phyloP scores from a whole-genome alignment of 2,888 invertebrate species.

The Aphidius colemani region DNA sequence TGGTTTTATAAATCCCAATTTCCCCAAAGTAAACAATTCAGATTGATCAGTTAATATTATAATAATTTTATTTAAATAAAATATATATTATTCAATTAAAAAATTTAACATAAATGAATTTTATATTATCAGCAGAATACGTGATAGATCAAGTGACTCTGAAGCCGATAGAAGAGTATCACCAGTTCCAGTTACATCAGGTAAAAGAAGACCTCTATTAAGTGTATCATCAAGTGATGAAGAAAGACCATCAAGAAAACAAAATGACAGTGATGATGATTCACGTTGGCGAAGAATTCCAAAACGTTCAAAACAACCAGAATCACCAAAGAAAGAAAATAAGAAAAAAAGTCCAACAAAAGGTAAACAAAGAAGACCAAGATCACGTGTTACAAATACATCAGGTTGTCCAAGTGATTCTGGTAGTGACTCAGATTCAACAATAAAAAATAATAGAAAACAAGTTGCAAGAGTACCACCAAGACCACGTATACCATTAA shows the following conservation, averaged over 20 bases:
- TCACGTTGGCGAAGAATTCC: constrained; percentile 46
- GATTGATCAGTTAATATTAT: too few species aligned
- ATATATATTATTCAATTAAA: background rate
- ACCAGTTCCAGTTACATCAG: constrained; percentile 32
- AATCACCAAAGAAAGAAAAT: constrained; percentile 51
- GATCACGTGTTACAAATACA: constrained; percentile 48
- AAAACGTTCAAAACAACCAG: constrained; percentile 48
- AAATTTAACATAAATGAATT: too few species aligned
- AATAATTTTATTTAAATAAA: too few species aligned
- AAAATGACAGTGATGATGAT: constrained; percentile 46
- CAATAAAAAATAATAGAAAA: constrained; percentile 46
- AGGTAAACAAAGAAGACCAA: constrained; percentile 54
- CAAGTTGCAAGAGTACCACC: constrained; percentile 48
- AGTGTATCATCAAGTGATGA: constrained; percentile 52
- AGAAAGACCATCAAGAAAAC: constrained; percentile 39
- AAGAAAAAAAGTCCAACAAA: constrained; percentile 55
- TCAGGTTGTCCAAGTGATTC: constrained; percentile 50
- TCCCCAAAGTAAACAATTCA: too few species aligned
- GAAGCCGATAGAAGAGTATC: constrained; percentile 48
- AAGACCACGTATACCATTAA: constrained; percentile 50
- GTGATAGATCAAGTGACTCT: constrained; percentile 54
- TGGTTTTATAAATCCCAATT: too few species aligned
- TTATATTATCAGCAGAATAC: constrained; percentile 28
- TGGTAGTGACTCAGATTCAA: constrained; percentile 52
- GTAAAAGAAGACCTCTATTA: constrained; percentile 40